Base-by-base conservation (phyloP, 1,140 invertebrate species). In the Varroa destructor region DNA sequence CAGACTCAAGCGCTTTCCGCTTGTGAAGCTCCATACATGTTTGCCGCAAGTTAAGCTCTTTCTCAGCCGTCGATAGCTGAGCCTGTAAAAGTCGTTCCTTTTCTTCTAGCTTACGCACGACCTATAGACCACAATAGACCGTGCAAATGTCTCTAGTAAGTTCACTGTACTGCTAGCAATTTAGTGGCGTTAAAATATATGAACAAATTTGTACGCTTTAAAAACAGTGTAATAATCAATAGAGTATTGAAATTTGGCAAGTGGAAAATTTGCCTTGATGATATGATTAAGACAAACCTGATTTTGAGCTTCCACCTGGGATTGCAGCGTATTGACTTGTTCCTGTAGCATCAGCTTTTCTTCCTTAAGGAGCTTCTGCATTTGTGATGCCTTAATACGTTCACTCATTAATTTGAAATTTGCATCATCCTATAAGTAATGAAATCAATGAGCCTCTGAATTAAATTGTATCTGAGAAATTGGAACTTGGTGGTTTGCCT, bases 331-430 rank as follows among this genome's bases (percentile, higher is more conserved):
- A n/a, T 85, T 82, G 72, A 88, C 90, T 81, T 94, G 90, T 76
- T 95, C 91, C 72, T 88, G 88, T 6, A 93, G 78, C 54, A 91
- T 85, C 76, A 93, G 90, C 77, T 94, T 93, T 79, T 99, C 94
- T 78, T 98, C 95, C 36, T 91, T 81, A 43, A 96, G 85, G 72
- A 97, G 80, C 79, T 97, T 97, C 77, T 96, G 91, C 72, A 96
- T 84, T 75, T 97, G 93, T 80, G 97, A 97, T 4, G 93, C 91
- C 80, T 98, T 97, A 71, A 97, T 97, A 71, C 91, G 80, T 77
- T 99, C 96, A 0, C 93, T 93, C 93, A 99, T 98, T 0, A 99
- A 85, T 81, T 99, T 99, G 77, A 99, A 97, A 81, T 99, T 99
- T 1, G 95, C 94, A 79, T 99, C 95, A 79, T 99, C 96, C 77